Conservation (phyloP, 1,140 invertebrate species). For the Ceratosolen solmsi region DNA sequence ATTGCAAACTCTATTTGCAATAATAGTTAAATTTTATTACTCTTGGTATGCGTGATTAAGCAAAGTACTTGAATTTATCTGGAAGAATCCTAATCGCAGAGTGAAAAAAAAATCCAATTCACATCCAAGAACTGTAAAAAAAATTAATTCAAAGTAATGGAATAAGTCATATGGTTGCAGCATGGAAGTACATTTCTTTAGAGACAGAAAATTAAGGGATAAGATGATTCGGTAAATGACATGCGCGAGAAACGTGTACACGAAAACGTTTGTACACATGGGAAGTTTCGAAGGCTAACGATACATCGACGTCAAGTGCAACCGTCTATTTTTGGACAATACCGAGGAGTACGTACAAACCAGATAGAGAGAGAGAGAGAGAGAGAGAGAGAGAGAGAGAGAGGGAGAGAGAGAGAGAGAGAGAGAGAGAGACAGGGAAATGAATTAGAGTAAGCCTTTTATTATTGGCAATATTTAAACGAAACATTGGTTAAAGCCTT, state of each 20-base stretch:
- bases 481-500: background rate
- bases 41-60: too few relatives aligned
- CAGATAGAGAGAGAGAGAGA: background rate
- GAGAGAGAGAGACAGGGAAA: background rate
- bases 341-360: background rate
- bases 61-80: too few relatives aligned
- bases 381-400: background rate
- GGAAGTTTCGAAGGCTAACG: constrained; percentile 37
- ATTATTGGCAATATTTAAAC: constrained; percentile 2
- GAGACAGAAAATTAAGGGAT: background rate
- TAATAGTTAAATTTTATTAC: too few relatives aligned
- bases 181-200: background rate
- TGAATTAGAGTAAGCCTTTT: background rate
- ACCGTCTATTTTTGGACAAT: constrained; percentile 33
- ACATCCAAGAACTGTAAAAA: too few relatives aligned
- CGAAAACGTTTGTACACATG: background rate
- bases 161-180: background rate
- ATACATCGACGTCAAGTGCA: too few relatives aligned
- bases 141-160: too few relatives aligned
- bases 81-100: too few relatives aligned
- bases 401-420: background rate
- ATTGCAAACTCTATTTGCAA: too few relatives aligned
- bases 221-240: too few relatives aligned
- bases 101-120: too few relatives aligned
- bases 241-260: background rate